Base-by-base conservation (phyloP, 2,797 vertebrate species). In the Poeciliopsis infans region DNA sequence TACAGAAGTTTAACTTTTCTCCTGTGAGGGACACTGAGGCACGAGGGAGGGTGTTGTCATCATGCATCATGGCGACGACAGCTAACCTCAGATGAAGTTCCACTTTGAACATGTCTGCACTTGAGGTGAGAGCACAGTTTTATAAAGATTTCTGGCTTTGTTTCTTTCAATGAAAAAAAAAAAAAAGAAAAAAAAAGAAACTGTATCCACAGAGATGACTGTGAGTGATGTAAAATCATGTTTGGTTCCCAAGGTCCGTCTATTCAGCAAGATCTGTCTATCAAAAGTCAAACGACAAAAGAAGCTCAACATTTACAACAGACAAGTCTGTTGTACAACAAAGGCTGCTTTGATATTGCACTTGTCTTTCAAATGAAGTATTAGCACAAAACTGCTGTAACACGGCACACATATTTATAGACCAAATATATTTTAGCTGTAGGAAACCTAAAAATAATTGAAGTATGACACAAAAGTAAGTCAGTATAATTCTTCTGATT, bases 81-180 rank as follows among this genome's bases (percentile, higher is more conserved):
- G 78, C 85, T 84, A 83, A 87, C 79, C 85, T 90, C 41, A 87
- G 88, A 86, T 85, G 79, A 87, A 41, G 79, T 85, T 84, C 84
- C 74, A 81, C 87, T 90, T 86, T 87, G 82, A 90, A 79, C 76
- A 61, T 80, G 78, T 80, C 73, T 59, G 76, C 23, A 84, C 83
- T 80, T 39, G 77, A 89, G 87, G 86, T 87, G 86, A 88, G 75
- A 18, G 49, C 75, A 81, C 57, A 39, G 77, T 76, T 90, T 89
- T 74, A 75, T 81, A 81, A 83, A 79, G 77, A 74, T 53, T 73
- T 47, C 16, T 61, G 41, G 74, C 83, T 86, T 88, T 87, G 76
- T 82, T 86, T 76, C 66, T 59, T 43, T 79, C 79, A 72, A 74
- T 47, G 79, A 74, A 79, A 45, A 69, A 46, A 47, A 47, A 20